Evolutionary conservation across 2,888 invertebrate genomes (phyloP).

Genomic region (Dryadula phaetusa): DNA sequence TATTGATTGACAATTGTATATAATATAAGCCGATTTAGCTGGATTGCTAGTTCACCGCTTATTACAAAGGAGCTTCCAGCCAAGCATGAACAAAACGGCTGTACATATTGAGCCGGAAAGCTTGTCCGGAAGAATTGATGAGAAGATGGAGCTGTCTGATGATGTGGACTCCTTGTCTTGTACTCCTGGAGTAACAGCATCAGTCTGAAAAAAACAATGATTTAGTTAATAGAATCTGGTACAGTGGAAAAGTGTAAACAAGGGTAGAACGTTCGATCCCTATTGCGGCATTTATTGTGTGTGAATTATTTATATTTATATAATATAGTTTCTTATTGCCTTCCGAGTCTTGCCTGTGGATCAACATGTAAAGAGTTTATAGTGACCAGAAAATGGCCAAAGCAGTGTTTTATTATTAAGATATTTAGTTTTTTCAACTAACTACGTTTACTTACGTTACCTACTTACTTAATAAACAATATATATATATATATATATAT

Average conservation of each 20-base stretch:
- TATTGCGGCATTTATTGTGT: too few species aligned
- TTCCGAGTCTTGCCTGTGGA: too few species aligned
- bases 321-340: too few species aligned
- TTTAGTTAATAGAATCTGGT: background rate
- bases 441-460: too few species aligned
- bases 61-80: constrained; percentile 85
- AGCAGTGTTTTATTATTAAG: too few species aligned
- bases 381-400: too few species aligned
- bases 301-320: too few species aligned
- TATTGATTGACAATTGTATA: background rate
- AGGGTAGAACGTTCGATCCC: background rate
- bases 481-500: too few species aligned
- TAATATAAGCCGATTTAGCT: constrained; percentile 8
- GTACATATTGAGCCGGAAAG: constrained; percentile 85
- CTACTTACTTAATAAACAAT: too few species aligned
- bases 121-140: constrained; percentile 83
- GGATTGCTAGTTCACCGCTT: constrained; percentile 75
- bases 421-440: too few species aligned
- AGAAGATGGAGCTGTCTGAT: constrained; percentile 78
- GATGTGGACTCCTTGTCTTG: constrained; percentile 52
- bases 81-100: constrained; percentile 85
- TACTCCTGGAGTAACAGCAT: constrained; percentile 56
- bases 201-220: constrained; percentile 66
- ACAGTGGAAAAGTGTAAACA: background rate
- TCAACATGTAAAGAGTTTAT: too few species aligned